Evolutionary conservation across 2,888 invertebrate species (phyloP).

Genomic region (Macrophya annulata): DNA sequence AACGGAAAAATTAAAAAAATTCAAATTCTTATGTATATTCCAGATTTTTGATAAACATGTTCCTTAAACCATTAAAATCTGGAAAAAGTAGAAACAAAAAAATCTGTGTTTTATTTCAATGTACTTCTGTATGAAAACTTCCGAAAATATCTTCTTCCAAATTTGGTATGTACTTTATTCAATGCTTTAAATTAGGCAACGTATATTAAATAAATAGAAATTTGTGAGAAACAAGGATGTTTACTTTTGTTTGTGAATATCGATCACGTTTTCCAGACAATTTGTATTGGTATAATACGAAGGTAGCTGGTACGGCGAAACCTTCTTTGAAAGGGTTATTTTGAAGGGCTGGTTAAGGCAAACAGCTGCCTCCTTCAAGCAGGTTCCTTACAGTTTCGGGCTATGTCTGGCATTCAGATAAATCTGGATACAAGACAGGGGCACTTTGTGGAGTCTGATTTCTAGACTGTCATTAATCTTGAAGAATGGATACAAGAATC

Average conservation of each 20-base stretch:
- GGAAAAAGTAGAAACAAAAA: too few relatives aligned
- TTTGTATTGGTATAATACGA: background rate
- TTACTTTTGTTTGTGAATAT: background rate
- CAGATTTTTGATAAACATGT: too few relatives aligned
- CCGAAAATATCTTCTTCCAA: too few relatives aligned
- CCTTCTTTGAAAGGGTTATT: background rate
- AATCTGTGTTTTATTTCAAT: too few relatives aligned
- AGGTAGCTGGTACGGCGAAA: background rate
- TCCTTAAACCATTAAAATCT: too few relatives aligned
- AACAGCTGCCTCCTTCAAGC: background rate
- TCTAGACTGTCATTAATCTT: constrained; percentile 21
- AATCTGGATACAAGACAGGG: constrained; percentile 12
- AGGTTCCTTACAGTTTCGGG: background rate
- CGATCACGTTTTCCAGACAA: background rate
- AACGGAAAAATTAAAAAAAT: too few relatives aligned
- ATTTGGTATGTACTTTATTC: too few relatives aligned
- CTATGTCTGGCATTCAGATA: background rate
- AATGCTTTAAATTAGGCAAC: background rate
- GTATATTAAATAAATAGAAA: background rate
- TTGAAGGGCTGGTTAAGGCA: background rate
- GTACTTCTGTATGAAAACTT: too few relatives aligned
- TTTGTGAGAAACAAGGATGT: background rate
- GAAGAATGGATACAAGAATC: background rate
- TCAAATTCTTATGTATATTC: too few relatives aligned
- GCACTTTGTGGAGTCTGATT: background rate